Conservation (phyloP, 2,888 invertebrate species). For the Fragum fragum region DNA sequence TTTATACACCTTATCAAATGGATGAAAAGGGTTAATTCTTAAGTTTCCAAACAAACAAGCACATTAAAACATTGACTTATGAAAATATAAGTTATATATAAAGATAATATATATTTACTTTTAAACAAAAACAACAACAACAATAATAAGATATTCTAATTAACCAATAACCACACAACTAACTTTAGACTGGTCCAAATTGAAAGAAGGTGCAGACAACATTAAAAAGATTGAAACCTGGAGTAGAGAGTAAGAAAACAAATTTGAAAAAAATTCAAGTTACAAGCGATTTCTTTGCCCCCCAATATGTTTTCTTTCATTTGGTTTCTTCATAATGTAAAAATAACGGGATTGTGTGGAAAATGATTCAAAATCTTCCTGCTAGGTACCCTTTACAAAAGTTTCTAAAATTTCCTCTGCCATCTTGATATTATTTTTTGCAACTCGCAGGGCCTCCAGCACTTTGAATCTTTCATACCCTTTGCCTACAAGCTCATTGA, state of each 20-base stretch:
- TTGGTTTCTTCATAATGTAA: too few relatives aligned
- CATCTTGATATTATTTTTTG: conserved; percentile 97
- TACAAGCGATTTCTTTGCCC: too few relatives aligned
- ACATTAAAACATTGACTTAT: conserved; percentile 14
- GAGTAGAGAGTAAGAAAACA: too few relatives aligned
- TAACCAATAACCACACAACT: conserved; percentile 25
- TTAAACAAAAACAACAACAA: conserved; percentile 12
- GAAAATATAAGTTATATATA: conserved; percentile 30
- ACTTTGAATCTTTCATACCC: conserved; percentile 97
- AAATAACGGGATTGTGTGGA: neutral
- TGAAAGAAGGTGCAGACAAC: neutral
- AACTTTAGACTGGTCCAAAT: neutral
- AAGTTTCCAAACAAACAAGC: too few relatives aligned
- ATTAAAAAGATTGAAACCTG: neutral
- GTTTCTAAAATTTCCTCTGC: conserved; percentile 97
- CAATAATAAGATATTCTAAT: conserved; percentile 11
- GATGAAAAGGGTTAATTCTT: too few relatives aligned
- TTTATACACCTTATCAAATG: too few relatives aligned
- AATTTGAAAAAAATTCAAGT: too few relatives aligned
- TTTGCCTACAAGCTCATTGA: conserved; percentile 94
- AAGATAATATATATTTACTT: conserved; percentile 9
- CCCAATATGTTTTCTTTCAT: too few relatives aligned
- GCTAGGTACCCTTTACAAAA: conserved; percentile 89
- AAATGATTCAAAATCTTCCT: neutral
- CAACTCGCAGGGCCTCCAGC: conserved; percentile 96